These are phyloP conservation scores for Chionodraco myersi DNA, from an alignment of 2,113 vertebrate genomes.

Conservation along the genomic window DNA sequence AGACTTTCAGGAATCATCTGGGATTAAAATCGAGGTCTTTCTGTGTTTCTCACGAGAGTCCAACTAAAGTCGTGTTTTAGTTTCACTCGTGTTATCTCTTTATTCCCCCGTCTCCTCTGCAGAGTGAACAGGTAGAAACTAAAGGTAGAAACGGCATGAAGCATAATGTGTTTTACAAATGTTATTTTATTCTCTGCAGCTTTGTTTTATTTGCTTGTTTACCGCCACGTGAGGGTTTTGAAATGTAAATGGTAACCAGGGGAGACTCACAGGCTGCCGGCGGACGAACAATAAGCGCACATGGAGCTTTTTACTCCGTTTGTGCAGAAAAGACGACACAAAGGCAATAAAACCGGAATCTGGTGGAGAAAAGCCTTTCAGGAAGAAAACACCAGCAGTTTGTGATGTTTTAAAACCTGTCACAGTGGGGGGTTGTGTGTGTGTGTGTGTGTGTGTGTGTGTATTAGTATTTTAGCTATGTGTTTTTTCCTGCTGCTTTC, in stretches of 20 bases:
- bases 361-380: constrained; percentile 50
- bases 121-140: not conserved
- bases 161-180: constrained; percentile 6
- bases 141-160: not conserved
- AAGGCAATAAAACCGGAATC: constrained; percentile 47
- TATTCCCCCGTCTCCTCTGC: not conserved
- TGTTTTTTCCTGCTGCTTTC: not conserved
- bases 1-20: no score
- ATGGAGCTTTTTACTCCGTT: not conserved
- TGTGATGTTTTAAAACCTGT: constrained; percentile 62
- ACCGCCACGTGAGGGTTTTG: constrained; percentile 34
- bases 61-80: not conserved
- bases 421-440: constrained; percentile 20
- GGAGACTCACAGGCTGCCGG: constrained; percentile 62
- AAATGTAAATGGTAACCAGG: constrained; percentile 70
- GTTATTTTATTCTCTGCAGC: constrained; percentile 19
- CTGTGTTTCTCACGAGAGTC: no score
- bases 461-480: constrained; percentile 2
- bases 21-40: no score
- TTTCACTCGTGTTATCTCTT: not conserved
- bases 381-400: constrained; percentile 13
- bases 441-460: constrained; percentile 12
- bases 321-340: constrained; percentile 44
- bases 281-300: constrained; percentile 52
- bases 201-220: constrained; percentile 57